Evolutionary conservation across 2,797 vertebrate genomes (phyloP).

Genomic region (Tapera naevia): DNA sequence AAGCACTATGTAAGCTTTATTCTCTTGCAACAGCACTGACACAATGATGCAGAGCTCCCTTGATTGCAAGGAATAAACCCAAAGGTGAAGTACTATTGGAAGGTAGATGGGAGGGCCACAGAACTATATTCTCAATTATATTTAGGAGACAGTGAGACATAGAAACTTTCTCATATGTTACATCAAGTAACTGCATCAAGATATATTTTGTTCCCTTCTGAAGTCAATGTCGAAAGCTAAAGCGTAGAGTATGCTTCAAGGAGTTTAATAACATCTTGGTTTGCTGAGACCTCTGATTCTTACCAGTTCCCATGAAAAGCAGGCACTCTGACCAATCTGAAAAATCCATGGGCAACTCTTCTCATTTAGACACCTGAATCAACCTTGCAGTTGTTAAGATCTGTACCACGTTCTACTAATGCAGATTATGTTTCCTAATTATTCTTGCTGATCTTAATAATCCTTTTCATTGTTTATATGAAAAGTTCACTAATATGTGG

Average conservation of each 20-base stretch:
- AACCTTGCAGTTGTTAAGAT: neutral
- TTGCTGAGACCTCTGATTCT: neutral
- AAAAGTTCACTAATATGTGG: neutral
- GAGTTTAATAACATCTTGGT: neutral
- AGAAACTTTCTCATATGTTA: neutral
- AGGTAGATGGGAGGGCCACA: neutral
- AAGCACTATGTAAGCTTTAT: rapidly evolving
- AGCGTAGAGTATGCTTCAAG: neutral
- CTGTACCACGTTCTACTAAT: neutral
- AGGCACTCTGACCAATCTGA: neutral
- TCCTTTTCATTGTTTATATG: neutral
- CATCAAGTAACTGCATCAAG: neutral
- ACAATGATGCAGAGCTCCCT: rapidly evolving
- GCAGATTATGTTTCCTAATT: neutral
- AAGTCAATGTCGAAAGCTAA: neutral
- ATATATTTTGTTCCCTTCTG: neutral
- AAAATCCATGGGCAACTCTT: neutral
- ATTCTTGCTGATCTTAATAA: neutral
- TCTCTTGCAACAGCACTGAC: neutral
- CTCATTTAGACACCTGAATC: neutral
- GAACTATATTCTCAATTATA: neutral
- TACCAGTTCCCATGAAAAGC: neutral
- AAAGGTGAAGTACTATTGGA: neutral
- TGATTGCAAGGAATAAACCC: neutral
- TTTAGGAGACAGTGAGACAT: neutral